Evolutionary conservation across 2,113 vertebrate species (phyloP).

Genomic region (Gymnarchus niloticus): DNA sequence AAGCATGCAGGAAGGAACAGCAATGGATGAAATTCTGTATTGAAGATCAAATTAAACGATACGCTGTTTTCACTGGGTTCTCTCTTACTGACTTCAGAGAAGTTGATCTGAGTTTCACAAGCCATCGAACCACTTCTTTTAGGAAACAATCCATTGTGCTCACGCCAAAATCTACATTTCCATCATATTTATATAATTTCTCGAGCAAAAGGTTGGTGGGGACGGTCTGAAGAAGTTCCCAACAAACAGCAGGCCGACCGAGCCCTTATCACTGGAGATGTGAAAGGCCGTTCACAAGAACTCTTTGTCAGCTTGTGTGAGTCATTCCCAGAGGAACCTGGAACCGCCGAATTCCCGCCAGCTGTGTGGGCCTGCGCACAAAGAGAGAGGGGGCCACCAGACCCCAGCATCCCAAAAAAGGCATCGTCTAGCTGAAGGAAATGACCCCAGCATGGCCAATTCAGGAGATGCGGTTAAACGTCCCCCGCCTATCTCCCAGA

Average conservation of each 20-base stretch:
- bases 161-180: background rate
- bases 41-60: background rate
- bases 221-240: background rate
- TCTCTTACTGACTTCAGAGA: background rate
- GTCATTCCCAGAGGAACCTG: slow-evolving; percentile 14
- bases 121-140: background rate
- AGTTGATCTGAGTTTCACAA: background rate
- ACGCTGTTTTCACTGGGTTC: background rate
- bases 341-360: slow-evolving; percentile 17
- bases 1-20: background rate
- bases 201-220: background rate
- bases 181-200: background rate
- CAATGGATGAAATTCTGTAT: background rate
- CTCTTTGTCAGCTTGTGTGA: slow-evolving; percentile 19
- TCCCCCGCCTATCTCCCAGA: background rate
- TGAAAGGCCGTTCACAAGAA: slow-evolving; percentile 6
- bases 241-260: background rate
- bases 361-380: slow-evolving; percentile 13
- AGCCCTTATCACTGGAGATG: background rate
- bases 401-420: background rate
- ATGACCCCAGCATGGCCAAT: background rate
- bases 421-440: background rate
- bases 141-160: background rate
- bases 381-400: background rate
- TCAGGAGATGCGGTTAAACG: background rate